A percentile compares a stretch with the other conserved stretches of the same genome.
Evolutionary conservation across 1,140 invertebrate species (phyloP).

Genomic region (Eumaeus atala): DNA sequence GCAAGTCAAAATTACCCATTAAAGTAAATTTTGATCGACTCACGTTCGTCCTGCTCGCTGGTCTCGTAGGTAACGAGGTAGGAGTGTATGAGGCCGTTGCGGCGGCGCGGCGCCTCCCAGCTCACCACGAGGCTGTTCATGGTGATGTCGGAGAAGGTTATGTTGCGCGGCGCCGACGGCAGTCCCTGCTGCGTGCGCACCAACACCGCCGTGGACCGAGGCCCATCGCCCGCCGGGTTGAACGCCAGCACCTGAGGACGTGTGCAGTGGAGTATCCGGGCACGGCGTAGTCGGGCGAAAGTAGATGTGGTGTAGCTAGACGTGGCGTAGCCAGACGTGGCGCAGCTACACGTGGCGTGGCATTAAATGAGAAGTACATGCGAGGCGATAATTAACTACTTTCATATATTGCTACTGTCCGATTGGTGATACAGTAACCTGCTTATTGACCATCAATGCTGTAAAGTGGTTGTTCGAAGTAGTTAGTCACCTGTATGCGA

Average conservation of each 20-base stretch:
- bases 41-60: conserved; percentile 91
- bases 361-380: too few relatives aligned
- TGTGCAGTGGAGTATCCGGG: too few relatives aligned
- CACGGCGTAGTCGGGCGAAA: too few relatives aligned
- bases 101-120: conserved; percentile 92
- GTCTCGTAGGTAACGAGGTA: conserved; percentile 97
- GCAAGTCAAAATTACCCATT: too few relatives aligned
- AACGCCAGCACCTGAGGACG: conserved; percentile 88
- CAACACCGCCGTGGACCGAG: conserved; percentile 84
- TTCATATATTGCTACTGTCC: too few relatives aligned
- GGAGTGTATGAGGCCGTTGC: conserved; percentile 92
- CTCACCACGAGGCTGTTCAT: conserved; percentile 94
- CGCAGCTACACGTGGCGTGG: too few relatives aligned
- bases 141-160: conserved; percentile 94
- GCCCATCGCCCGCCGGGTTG: conserved; percentile 97
- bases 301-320: too few relatives aligned
- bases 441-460: too few relatives aligned
- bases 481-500: conserved; percentile 79
- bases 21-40: conserved; percentile 46
- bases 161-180: conserved; percentile 87
- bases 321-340: too few relatives aligned
- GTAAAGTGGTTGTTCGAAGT: too few relatives aligned
- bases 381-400: too few relatives aligned
- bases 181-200: conserved; percentile 87
- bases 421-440: too few relatives aligned